These are phyloP conservation scores for Morpho helenor DNA, from an alignment of 2,888 invertebrate species.

Conservation along the genomic window DNA sequence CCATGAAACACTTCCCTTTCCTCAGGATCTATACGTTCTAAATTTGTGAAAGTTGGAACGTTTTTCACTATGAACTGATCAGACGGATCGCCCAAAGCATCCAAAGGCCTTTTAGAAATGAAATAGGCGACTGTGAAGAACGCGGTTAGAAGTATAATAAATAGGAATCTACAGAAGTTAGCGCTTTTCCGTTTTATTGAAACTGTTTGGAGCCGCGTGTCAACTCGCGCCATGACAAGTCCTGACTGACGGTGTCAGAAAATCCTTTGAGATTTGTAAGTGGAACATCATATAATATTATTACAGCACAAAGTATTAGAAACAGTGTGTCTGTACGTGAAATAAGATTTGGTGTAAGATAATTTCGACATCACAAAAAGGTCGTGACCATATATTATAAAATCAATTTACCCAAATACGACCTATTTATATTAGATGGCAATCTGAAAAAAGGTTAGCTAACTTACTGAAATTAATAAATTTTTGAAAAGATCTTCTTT, in stretches of 20 bases:
- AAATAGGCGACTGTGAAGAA: conserved; percentile 45
- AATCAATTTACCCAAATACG: too few species aligned
- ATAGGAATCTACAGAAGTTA: conserved; percentile 48
- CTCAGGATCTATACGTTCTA: conserved; percentile 69
- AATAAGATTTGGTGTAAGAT: not conserved
- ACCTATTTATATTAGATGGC: too few species aligned
- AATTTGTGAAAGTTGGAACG: conserved; percentile 56
- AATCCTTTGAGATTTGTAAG: conserved; percentile 46
- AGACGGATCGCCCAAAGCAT: conserved; percentile 53
- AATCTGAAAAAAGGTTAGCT: too few species aligned
- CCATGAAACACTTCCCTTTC: conserved; percentile 81
- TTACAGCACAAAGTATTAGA: conserved; percentile 1
- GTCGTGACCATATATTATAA: too few species aligned
- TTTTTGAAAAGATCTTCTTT: too few species aligned
- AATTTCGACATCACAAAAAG: too few species aligned
- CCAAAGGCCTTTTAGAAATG: conserved; percentile 41
- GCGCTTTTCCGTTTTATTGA: conserved; percentile 52
- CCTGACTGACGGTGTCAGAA: conserved; percentile 53
- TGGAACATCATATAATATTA: conserved; percentile 39
- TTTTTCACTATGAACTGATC: conserved; percentile 56
- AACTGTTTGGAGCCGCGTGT: conserved; percentile 51
- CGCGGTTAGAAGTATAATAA: conserved; percentile 37
- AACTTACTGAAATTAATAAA: too few species aligned
- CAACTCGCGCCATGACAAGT: conserved; percentile 65
- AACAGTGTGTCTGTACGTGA: conserved; percentile 2